These are phyloP conservation scores for Brenthis ino DNA, from an alignment of 2,888 invertebrate species.

Conservation along the genomic window DNA sequence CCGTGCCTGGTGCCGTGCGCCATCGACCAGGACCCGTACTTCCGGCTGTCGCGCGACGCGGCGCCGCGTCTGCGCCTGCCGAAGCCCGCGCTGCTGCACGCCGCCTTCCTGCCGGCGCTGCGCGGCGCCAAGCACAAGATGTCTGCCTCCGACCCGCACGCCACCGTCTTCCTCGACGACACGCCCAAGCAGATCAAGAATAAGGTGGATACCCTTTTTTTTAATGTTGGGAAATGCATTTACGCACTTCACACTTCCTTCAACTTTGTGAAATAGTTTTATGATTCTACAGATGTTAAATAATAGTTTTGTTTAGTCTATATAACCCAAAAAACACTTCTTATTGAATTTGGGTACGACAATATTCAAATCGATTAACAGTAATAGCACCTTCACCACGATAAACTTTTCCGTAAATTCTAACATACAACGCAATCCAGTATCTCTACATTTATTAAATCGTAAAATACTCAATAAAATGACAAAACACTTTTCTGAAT, in stretches of 20 bases:
- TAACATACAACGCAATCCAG: background rate
- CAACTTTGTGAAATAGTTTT: too few relatives aligned
- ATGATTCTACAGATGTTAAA: too few relatives aligned
- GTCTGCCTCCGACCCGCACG: constrained; percentile 97
- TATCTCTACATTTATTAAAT: too few relatives aligned
- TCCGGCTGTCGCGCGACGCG: constrained; percentile 99
- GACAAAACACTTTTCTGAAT: too few relatives aligned
- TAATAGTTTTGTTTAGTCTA: too few relatives aligned
- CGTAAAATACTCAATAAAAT: background rate
- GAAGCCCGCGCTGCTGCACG: constrained; percentile 94
- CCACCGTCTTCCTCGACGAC: constrained; percentile 97
- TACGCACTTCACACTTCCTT: too few relatives aligned
- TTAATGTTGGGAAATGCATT: too few relatives aligned
- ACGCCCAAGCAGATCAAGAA: constrained; percentile 97
- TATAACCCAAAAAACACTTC: background rate
- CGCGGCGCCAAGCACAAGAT: constrained; percentile 99
- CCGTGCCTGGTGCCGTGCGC: constrained; percentile 95
- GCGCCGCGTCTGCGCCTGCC: constrained; percentile 93
- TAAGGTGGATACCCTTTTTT: constrained; percentile 80
- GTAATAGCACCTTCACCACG: too few relatives aligned
- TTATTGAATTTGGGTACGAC: background rate
- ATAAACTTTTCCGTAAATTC: too few relatives aligned
- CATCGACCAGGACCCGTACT: constrained; percentile 99
- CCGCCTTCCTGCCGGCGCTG: constrained; percentile 95
- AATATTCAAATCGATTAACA: too few relatives aligned